Conservation (phyloP, 2,113 vertebrate genomes). For the Vulpes vulpes region DNA sequence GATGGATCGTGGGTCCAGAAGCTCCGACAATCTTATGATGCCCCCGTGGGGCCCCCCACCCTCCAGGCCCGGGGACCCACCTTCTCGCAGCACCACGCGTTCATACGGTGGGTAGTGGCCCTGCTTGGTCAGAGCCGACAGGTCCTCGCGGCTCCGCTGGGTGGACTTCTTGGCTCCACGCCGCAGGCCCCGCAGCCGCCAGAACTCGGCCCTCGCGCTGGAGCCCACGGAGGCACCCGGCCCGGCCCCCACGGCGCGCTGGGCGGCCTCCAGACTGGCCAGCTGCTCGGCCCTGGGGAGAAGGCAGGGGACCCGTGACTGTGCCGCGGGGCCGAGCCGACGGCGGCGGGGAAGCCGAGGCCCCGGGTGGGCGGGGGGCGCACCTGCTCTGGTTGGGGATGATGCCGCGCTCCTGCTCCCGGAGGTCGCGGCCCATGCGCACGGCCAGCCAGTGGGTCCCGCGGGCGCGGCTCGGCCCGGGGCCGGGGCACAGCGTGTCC, state of each 20-base stretch:
- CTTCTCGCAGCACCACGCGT: constrained; percentile 95
- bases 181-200: constrained; percentile 96
- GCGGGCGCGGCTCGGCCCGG: constrained; percentile 89
- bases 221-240: constrained; percentile 82
- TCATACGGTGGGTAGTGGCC: constrained; percentile 96
- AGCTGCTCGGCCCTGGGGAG: constrained; percentile 93
- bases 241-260: constrained; percentile 83
- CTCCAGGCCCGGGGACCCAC: constrained; percentile 77
- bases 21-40: accelerated
- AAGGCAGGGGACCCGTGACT: not conserved
- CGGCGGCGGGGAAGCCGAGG: not conserved
- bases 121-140: constrained; percentile 95
- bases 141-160: constrained; percentile 93
- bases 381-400: constrained; percentile 95
- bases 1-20: not conserved
- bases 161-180: constrained; percentile 93
- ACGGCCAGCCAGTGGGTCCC: constrained; percentile 94
- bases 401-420: constrained; percentile 94
- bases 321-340: accelerated
- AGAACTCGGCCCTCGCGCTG: constrained; percentile 94
- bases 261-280: constrained; percentile 90
- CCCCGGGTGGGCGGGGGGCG: not conserved
- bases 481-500: constrained; percentile 95
- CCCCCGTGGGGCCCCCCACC: accelerated
- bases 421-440: constrained; percentile 94